Base-by-base conservation (phyloP, 2,797 vertebrate genomes). In the Nasua narica region DNA sequence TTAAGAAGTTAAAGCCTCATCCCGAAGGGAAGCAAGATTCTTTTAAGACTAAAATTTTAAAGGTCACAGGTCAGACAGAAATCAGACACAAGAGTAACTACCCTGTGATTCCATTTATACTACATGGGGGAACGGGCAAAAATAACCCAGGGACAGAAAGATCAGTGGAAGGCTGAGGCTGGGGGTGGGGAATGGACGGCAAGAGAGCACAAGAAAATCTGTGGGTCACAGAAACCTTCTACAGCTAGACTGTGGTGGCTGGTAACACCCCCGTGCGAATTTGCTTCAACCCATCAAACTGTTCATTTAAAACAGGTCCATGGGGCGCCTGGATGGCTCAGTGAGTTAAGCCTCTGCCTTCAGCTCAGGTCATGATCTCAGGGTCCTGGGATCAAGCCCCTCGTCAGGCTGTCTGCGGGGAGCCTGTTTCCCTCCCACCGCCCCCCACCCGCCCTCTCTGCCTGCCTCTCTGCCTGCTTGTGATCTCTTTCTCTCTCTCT, bases 31-130 rank as follows among this genome's bases (percentile, higher is more conserved):
- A 76, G n/a, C 15, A 82, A 9, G 43, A 78, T 7, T 76, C 27
- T 16, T 93, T 91, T 70, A 92, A 29, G 65, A 50, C 69, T 74
- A 69, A 65, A 65, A n/a, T 65, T 85, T 93, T 58, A 76, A 96
- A 76, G 37, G 84, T 84, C 52, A 32, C 2, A 52, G 46, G 27
- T 83, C 78, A 95, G 52, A 88, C 0, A 81, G 67, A 88, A 96
- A 58, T 37, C 54, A 96, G 91, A 92, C 21, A 27, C 48, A 88
- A 52, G 15, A 77, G 32, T n/a, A 84, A 4, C 48, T 43, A 67
- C 32, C 32, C 52, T 58, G 23, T 86, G 48, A 83, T 84, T 85
- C 58, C 40, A 88, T 25, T 95, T 54, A 69, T 60, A 87, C 52
- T 40, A 40, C 27, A 92, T 40, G 60, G n/a, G 32, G 84, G 14